Base-by-base conservation (phyloP, 2,113 vertebrate species). In the Alethe castanea region DNA sequence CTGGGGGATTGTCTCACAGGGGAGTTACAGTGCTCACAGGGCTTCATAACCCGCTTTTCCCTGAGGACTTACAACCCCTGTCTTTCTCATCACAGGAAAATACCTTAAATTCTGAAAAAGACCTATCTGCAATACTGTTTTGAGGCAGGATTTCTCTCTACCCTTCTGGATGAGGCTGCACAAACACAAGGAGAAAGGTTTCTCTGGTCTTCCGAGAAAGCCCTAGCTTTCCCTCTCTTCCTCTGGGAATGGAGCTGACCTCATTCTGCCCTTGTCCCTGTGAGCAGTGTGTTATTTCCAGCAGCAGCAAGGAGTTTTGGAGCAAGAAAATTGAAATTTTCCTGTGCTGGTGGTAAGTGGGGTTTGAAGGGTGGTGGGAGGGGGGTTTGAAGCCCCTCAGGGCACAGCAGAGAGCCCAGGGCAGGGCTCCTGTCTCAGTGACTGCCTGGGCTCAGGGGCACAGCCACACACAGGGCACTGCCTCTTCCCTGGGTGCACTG, bases 391-490 rank as follows among this genome's bases (percentile, higher is more conserved):
- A 80, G 45, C 17, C 26, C 14, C 40, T 54, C 44, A 8, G 52
- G 42, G 40, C 59, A 54, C 62, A 64, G 59, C 40, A 69, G 53
- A 82, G 20, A 64, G 57, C 11, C 24, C 50, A 90, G n/a, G 70
- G 52, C 70, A 50, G 38, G 9, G 59, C 13, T 74, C 14, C 23
- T 40, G 14, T 11, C 1, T 8, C 47, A 50, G 50, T 9, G 29
- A 14, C 48, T 88, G 72, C 64, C 54, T 6, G 4, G 45, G 54
- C 52, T 89, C 33, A n/a, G 0, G 15, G 74, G 14, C 29, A 67
- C 0, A 2, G 18, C 48, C 1, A 5, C 5, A 26, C 26, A 12
- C 0, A 4, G 66, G 24, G 62, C 79, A 70, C 66, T 81, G 65
- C 57, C 47, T 61, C 35, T 50, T 45, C 33, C 56, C 47, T 79